These are phyloP conservation scores for Phalacrocorax carbo DNA, from an alignment of 2,113 vertebrate species.

Conservation along the genomic window DNA sequence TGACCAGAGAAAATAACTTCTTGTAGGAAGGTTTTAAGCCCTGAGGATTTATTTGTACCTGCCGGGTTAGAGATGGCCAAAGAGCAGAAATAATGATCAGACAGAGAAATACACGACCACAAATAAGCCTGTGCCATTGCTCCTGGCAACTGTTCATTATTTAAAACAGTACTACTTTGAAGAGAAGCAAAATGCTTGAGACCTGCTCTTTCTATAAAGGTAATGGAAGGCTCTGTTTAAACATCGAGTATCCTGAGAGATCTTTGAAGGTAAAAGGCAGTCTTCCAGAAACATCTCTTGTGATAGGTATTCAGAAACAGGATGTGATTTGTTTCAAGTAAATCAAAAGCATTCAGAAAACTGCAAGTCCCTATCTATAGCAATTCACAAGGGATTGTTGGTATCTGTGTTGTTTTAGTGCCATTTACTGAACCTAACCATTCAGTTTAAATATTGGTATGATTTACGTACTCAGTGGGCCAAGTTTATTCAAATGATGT, in stretches of 20 bases:
- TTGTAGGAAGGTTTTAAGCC: constrained; percentile 25
- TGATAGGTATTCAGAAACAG: not conserved
- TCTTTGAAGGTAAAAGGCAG: not conserved
- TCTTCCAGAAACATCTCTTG: not conserved
- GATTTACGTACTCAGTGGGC: not conserved
- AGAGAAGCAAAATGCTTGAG: not conserved
- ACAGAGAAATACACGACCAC: constrained; percentile 11
- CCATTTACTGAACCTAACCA: not conserved
- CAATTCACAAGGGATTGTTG: not conserved
- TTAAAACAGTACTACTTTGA: constrained; percentile 10
- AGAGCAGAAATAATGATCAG: constrained; percentile 51
- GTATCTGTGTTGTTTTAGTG: not conserved
- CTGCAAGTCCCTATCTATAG: not conserved
- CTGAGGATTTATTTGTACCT: constrained; percentile 36
- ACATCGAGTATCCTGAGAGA: not conserved
- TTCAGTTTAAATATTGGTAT: not conserved
- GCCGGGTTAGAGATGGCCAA: not conserved
- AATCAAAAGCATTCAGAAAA: not conserved
- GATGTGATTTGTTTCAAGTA: not conserved
- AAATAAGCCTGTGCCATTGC: constrained; percentile 25
- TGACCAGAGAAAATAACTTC: not conserved
- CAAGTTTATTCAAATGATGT: not conserved
- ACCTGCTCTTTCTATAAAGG: not conserved
- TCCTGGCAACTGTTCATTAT: constrained; percentile 40
- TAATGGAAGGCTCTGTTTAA: not conserved